Evolutionary conservation across 2,113 vertebrate genomes (phyloP), one percentile per base, ranked within the genome.

Genomic region (Trematocara nigrifrons): DNA sequence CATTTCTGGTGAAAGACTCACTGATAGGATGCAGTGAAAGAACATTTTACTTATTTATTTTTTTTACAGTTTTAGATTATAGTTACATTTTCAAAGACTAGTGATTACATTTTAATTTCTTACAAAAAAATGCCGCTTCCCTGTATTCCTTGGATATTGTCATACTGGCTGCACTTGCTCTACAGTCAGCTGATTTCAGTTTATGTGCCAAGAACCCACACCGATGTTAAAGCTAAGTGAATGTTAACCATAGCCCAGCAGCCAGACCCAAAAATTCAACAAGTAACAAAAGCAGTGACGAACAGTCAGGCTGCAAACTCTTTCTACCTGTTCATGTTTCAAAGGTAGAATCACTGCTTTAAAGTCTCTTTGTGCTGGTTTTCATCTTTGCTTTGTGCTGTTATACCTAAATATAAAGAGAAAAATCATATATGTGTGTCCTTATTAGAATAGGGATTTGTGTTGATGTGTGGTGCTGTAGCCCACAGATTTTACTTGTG

Each of bases 71-170:
- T 20, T 5, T 38, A 38, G 7, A 45, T 71, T 26, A 4, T 45
- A 16, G 66, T 26, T 45, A 26, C 3, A 45, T 45, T 71, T 42
- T 10, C 38, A 71, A 26, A 71, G 66, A 26, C 38, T 26, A 13
- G 3, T 69, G 64, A 69, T 42, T 26, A 42, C 64, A 69, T 69
- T 42, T 69, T 22, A 69, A 69, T 22, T 71, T 22, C 64, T 42
- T 69, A 0, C 7, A 9, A 42, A 38, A 56, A 35, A 61, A n/a
- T 11, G 9, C 16, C 1, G 2, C 57, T 11, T 0, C 57, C 31
- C 9, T 61, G 10, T 38, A 64, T 64, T 64, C 33, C 59, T 66
- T 38, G 4, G 59, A 59, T 59, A 59, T 20, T 66, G 31, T 61
- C 31, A 35, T 61, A 38, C 38, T 38, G 2, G 59, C 59, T 12